Evolutionary conservation across 2,888 invertebrate genomes (phyloP).

Genomic region (Microplitis deprimator): DNA sequence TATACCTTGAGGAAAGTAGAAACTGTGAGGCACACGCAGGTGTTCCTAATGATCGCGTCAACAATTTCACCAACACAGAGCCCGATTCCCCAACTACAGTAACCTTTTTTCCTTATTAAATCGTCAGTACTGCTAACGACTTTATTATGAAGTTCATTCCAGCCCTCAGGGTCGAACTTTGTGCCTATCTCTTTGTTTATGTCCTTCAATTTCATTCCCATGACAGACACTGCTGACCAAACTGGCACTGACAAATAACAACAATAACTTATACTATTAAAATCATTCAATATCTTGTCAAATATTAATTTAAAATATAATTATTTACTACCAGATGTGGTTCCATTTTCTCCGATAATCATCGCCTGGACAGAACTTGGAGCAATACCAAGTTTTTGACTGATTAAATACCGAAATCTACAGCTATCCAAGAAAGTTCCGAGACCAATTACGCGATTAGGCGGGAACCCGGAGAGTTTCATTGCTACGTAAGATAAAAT

Average conservation of each 20-base stretch:
- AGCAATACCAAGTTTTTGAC: constrained; percentile 72
- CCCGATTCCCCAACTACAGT: constrained; percentile 74
- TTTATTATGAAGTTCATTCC: constrained; percentile 73
- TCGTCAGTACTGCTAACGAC: constrained; percentile 73
- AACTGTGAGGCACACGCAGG: constrained; percentile 71
- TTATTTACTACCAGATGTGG: constrained; percentile 67
- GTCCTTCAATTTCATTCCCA: constrained; percentile 73
- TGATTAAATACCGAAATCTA: constrained; percentile 74
- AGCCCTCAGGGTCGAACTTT: constrained; percentile 72
- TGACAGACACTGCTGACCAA: constrained; percentile 75
- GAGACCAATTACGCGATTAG: constrained; percentile 74
- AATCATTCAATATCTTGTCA: background rate
- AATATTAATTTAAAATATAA: background rate
- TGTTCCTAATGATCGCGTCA: constrained; percentile 72
- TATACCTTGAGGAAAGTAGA: constrained; percentile 72
- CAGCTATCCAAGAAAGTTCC: constrained; percentile 76
- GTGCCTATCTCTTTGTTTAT: constrained; percentile 73
- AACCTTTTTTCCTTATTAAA: constrained; percentile 73
- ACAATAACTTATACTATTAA: background rate
- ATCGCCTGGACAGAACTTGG: constrained; percentile 74
- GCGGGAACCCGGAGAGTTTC: constrained; percentile 75
- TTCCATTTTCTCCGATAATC: constrained; percentile 75
- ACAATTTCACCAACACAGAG: constrained; percentile 72
- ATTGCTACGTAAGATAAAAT: constrained; percentile 75
- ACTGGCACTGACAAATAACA: constrained; percentile 70